These are phyloP conservation scores for Rallus limicola DNA, from an alignment of 2,113 vertebrate genomes.

Conservation along the genomic window DNA sequence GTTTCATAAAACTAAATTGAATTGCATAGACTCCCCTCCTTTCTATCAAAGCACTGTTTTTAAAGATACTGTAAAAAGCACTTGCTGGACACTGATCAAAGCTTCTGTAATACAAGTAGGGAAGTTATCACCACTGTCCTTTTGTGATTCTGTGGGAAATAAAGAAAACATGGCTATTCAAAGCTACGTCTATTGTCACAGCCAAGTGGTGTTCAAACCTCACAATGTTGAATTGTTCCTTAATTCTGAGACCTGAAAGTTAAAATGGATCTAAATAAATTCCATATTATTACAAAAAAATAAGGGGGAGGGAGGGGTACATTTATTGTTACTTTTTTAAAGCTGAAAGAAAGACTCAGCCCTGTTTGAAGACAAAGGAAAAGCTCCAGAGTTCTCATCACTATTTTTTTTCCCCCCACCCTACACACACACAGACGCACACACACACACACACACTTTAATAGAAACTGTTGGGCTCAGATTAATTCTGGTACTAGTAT, in stretches of 20 bases:
- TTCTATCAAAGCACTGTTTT: neutral
- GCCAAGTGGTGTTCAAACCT: neutral
- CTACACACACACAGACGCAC: no score
- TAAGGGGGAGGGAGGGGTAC: fast-evolving
- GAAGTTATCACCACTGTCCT: neutral
- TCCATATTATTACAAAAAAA: neutral
- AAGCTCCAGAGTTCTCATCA: neutral
- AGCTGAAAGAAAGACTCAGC: neutral
- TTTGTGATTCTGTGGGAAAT: neutral
- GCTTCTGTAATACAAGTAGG: neutral
- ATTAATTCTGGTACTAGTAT: neutral
- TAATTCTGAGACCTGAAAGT: neutral
- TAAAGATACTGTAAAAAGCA: neutral
- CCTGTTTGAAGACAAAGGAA: neutral
- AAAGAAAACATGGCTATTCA: neutral
- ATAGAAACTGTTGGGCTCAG: neutral
- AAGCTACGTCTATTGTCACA: neutral
- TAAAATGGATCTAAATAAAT: neutral
- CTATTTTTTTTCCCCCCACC: neutral
- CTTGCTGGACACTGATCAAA: neutral
- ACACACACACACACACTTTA: neutral
- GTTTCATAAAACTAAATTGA: neutral
- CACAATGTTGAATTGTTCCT: neutral
- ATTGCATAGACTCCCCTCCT: neutral
- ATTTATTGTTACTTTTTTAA: neutral